Evolutionary conservation across 2,888 invertebrate species (phyloP).

Genomic region (Cyaniris semiargus): DNA sequence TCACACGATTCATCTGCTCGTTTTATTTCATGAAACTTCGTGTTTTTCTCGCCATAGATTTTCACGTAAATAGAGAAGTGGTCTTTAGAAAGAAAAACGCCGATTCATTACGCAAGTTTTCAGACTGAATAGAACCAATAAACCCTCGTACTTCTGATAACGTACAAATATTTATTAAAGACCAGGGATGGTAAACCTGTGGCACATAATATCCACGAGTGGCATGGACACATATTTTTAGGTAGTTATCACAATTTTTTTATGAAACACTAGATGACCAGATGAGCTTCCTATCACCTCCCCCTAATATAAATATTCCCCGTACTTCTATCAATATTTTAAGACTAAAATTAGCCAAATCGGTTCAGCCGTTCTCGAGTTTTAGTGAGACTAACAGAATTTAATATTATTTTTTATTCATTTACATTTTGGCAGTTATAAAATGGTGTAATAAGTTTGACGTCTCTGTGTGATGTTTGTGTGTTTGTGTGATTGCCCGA

Average conservation of each 20-base stretch:
- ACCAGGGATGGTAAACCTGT: background rate
- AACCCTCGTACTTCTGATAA: background rate
- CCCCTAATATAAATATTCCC: too few relatives aligned
- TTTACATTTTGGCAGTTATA: too few relatives aligned
- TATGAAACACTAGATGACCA: background rate
- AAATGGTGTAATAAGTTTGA: too few relatives aligned
- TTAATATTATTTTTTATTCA: too few relatives aligned
- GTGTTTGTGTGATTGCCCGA: too few relatives aligned
- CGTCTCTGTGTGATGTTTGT: too few relatives aligned
- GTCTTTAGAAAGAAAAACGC: constrained; percentile 24
- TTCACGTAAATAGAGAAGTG: constrained; percentile 11
- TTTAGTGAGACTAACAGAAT: too few relatives aligned
- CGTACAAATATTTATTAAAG: constrained; percentile 6
- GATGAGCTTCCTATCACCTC: background rate
- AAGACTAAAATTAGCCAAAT: too few relatives aligned
- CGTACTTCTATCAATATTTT: too few relatives aligned
- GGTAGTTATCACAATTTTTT: background rate
- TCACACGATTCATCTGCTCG: background rate
- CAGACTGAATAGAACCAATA: constrained; percentile 22
- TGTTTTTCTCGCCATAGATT: background rate
- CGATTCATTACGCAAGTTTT: constrained; percentile 18
- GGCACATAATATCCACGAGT: background rate
- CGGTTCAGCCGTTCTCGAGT: too few relatives aligned
- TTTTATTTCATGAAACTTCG: background rate
- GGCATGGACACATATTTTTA: too few relatives aligned